phyloP scores from a whole-genome alignment of 2,888 invertebrate species.

The Sylvicola cinctus region DNA sequence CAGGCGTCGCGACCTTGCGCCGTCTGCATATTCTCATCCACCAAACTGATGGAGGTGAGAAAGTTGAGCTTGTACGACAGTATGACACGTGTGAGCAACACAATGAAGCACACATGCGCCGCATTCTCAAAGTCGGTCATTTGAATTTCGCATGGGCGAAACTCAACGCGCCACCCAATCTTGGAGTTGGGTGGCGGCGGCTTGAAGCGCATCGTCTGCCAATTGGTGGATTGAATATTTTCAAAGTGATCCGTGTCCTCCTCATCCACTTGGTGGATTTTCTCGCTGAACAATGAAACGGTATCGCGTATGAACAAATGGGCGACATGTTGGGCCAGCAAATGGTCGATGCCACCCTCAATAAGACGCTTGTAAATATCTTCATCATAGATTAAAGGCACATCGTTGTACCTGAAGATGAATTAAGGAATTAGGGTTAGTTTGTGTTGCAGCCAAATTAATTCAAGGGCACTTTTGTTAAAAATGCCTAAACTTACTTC shows the following conservation, averaged over 20 bases:
- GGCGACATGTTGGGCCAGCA: constrained; percentile 86
- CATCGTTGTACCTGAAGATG: constrained; percentile 65
- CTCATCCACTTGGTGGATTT: constrained; percentile 78
- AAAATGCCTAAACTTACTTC: constrained; percentile 25
- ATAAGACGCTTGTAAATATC: constrained; percentile 62
- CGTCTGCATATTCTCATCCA: constrained; percentile 91
- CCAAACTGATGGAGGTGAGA: constrained; percentile 93
- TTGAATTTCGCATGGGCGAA: constrained; percentile 95
- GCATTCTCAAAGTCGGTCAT: constrained; percentile 99
- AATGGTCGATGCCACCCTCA: constrained; percentile 78
- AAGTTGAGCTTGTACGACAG: constrained; percentile 90
- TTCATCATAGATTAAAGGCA: constrained; percentile 69
- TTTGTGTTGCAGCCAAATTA: not conserved
- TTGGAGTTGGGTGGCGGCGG: constrained; percentile 89
- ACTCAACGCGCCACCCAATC: constrained; percentile 99
- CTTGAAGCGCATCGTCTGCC: constrained; percentile 99
- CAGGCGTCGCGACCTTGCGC: constrained; percentile 86
- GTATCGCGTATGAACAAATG: constrained; percentile 97
- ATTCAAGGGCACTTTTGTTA: constrained; percentile 4
- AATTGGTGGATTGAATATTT: constrained; percentile 98
- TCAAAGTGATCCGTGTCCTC: constrained; percentile 98
- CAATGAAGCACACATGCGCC: constrained; percentile 93
- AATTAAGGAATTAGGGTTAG: not conserved
- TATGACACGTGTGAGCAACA: constrained; percentile 88
- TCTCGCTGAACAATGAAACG: constrained; percentile 86